phyloP scores from a whole-genome alignment of 2,888 invertebrate species.

The Drosophila parthenogenetica region DNA sequence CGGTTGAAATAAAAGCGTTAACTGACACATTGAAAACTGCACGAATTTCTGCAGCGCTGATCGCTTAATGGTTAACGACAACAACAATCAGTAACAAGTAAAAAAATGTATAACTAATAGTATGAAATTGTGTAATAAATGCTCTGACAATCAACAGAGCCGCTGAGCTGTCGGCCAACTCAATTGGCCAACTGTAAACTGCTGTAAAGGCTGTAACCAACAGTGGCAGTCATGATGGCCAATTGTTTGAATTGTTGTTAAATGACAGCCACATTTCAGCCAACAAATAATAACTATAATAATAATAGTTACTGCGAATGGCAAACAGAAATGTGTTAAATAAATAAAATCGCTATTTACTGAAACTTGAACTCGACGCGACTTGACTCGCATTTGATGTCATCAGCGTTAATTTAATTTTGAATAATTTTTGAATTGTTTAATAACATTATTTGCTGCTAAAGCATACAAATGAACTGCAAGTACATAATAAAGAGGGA shows the following conservation, averaged over 20 bases:
- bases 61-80: constrained; percentile 58
- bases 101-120: constrained; percentile 26
- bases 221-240: constrained; percentile 60
- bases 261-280: constrained; percentile 36
- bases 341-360: constrained; percentile 43
- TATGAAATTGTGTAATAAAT: constrained; percentile 43
- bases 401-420: constrained; percentile 21
- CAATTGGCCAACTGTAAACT: constrained; percentile 10
- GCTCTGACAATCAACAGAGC: constrained; percentile 10
- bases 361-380: constrained; percentile 14
- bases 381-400: background rate
- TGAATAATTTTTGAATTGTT: constrained; percentile 1
- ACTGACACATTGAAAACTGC: constrained; percentile 51
- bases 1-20: constrained; percentile 34
- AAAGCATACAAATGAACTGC: background rate
- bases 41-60: constrained; percentile 57
- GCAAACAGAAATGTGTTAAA: constrained; percentile 27
- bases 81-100: constrained; percentile 19
- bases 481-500: background rate
- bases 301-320: constrained; percentile 18
- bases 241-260: constrained; percentile 24
- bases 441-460: constrained; percentile 3
- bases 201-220: constrained; percentile 39
- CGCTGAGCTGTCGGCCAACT: constrained; percentile 20
- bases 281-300: constrained; percentile 48